Percentiles rank a stretch among this genome's conserved stretches.
Evolutionary conservation across 1,140 invertebrate genomes (phyloP).

Genomic region (Propsilocerus akamusi): DNA sequence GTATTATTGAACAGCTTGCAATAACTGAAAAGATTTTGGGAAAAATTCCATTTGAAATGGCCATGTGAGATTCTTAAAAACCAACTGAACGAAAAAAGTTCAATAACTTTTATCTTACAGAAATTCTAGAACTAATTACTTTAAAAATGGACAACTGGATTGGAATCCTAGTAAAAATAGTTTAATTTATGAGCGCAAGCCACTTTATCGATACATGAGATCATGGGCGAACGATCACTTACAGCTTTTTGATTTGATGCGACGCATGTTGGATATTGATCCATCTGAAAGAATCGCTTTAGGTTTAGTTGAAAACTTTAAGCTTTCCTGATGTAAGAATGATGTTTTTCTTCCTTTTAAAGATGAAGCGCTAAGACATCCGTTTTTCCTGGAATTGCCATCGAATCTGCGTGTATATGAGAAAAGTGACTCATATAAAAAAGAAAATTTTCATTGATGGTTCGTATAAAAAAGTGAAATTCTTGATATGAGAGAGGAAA

Average conservation of each 20-base stretch:
- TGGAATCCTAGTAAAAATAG: conserved; percentile 90
- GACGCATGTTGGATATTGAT: conserved; percentile 94
- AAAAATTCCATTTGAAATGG: conserved; percentile 71
- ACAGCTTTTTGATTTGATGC: conserved; percentile 85
- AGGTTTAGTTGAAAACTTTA: conserved; percentile 18
- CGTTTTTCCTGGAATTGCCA: conserved; percentile 79
- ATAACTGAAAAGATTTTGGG: conserved; percentile 99
- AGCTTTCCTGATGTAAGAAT: not conserved
- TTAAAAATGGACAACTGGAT: conserved; percentile 82
- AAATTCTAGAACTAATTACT: conserved; percentile 95
- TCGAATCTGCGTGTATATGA: conserved; percentile 47
- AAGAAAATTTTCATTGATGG: too few relatives aligned
- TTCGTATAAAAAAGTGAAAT: too few relatives aligned
- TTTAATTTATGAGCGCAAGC: conserved; percentile 93
- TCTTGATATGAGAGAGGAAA: too few relatives aligned
- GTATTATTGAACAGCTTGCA: conserved; percentile 97
- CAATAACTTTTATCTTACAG: conserved; percentile 23
- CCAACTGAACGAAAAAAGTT: conserved; percentile 4
- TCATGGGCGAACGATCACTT: conserved; percentile 78
- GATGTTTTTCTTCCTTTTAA: not conserved
- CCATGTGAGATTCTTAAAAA: conserved; percentile 25
- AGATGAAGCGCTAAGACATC: conserved; percentile 72
- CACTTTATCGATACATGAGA: conserved; percentile 82
- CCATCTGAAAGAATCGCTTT: conserved; percentile 76
- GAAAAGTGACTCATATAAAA: too few relatives aligned